Evolutionary conservation across 2,797 vertebrate species (phyloP).

Genomic region (Acrossocheilus wenchowensis): DNA sequence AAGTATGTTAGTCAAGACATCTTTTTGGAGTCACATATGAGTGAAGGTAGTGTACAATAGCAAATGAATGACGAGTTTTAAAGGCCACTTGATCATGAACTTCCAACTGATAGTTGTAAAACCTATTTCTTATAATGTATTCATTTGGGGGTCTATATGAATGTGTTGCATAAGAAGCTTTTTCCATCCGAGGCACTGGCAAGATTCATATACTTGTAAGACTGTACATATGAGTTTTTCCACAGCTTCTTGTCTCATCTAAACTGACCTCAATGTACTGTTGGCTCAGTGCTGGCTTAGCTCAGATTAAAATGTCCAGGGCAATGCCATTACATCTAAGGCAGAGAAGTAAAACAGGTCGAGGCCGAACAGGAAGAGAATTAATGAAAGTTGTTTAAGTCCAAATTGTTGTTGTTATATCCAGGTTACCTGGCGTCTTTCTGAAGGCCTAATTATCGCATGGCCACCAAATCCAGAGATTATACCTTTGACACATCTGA

Average conservation of each 20-base stretch:
- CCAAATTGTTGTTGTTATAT: constrained; percentile 26
- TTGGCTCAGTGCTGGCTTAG: constrained; percentile 53
- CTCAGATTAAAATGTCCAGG: constrained; percentile 50
- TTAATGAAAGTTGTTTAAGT: constrained; percentile 23
- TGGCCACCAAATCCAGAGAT: constrained; percentile 23
- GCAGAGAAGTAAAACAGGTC: constrained; percentile 40
- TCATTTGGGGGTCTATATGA: background rate
- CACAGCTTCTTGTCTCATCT: constrained; percentile 43
- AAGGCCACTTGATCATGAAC: background rate
- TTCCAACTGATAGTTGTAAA: background rate
- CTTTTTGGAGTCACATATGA: background rate
- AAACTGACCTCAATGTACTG: constrained; percentile 48
- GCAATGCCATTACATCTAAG: constrained; percentile 53
- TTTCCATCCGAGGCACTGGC: background rate
- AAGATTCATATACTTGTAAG: constrained; percentile 28
- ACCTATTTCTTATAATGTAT: background rate
- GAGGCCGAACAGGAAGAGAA: constrained; percentile 23
- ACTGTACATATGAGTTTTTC: constrained; percentile 53
- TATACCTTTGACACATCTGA: constrained; percentile 31
- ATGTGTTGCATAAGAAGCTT: background rate
- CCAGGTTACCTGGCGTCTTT: constrained; percentile 21
- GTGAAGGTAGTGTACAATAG: background rate
- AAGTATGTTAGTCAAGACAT: background rate
- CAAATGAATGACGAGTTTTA: background rate
- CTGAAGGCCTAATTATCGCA: constrained; percentile 12